Conservation (phyloP, 2,888 invertebrate species). For the Nemurella pictetii region DNA sequence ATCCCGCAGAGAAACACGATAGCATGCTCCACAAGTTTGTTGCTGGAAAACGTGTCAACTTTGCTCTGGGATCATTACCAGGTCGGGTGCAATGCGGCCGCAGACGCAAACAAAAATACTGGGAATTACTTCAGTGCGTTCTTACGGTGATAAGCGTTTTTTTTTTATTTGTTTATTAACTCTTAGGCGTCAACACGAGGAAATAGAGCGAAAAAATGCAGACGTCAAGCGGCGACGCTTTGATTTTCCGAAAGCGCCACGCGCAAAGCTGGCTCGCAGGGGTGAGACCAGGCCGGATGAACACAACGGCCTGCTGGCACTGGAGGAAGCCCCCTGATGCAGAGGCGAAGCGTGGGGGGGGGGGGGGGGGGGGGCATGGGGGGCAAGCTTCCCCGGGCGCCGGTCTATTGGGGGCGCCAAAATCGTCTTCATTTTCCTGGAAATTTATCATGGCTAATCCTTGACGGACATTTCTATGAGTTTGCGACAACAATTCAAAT, state of each 20-base stretch:
- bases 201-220: neutral
- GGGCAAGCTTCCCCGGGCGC: no score
- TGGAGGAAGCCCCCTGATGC: neutral
- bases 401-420: no score
- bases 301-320: conserved; percentile 9
- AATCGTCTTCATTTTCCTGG: no score
- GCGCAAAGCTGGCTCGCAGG: neutral
- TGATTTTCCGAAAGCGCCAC: neutral
- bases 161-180: no score
- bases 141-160: no score
- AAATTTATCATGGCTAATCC: no score
- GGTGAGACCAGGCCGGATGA: conserved; percentile 7
- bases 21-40: neutral
- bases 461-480: no score
- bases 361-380: no score
- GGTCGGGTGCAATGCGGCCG: neutral
- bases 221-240: neutral
- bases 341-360: no score
- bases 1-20: conserved; percentile 16
- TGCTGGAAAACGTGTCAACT: no score
- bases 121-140: neutral
- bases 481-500: no score
- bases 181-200: neutral
- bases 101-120: neutral
- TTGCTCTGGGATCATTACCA: no score